These are phyloP conservation scores for Dryadula phaetusa DNA, from an alignment of 2,888 invertebrate genomes.

Conservation along the genomic window DNA sequence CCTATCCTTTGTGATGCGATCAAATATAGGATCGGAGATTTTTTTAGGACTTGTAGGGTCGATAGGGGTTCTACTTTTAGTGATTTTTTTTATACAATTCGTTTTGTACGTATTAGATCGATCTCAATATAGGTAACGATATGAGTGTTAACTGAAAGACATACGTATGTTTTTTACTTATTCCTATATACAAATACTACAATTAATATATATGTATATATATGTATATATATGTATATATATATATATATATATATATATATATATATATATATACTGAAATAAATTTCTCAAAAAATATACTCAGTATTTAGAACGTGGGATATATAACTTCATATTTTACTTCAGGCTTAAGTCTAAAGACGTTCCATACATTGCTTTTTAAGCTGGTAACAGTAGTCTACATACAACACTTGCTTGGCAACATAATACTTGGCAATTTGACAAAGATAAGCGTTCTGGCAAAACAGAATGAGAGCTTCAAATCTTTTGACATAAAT, in stretches of 20 bases:
- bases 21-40: not conserved
- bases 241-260: no score
- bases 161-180: no score
- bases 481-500: not conserved
- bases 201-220: no score
- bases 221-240: no score
- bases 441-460: not conserved
- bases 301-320: not conserved
- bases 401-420: constrained; percentile 10
- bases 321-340: not conserved
- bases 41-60: not conserved
- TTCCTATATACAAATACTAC: no score
- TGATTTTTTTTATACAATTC: not conserved
- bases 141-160: not conserved
- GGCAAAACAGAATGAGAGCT: not conserved
- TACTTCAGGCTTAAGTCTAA: not conserved
- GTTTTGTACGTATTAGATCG: not conserved
- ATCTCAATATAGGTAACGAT: not conserved
- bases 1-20: constrained; percentile 5
- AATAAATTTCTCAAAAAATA: no score
- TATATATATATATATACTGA: no score
- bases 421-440: not conserved
- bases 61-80: not conserved
- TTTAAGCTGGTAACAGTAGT: constrained; percentile 6
- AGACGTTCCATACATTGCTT: constrained; percentile 2